phyloP scores from a whole-genome alignment of 2,888 invertebrate genomes.

The Formica aserva region DNA sequence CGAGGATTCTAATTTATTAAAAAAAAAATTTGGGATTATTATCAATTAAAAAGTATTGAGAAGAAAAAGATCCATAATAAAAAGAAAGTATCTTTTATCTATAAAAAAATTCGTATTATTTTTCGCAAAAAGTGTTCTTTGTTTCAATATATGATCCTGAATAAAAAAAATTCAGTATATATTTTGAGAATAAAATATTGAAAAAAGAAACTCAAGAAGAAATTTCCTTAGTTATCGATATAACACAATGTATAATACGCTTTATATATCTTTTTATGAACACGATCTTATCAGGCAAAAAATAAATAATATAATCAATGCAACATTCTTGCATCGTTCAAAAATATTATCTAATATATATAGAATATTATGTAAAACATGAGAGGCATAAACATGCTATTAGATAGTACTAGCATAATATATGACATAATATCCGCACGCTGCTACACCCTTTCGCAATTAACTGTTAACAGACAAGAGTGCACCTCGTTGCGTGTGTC shows the following conservation, averaged over 20 bases:
- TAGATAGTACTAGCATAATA: not conserved
- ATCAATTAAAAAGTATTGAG: not conserved
- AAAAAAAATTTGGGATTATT: not conserved
- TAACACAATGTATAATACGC: not conserved
- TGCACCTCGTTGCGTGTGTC: conserved; percentile 25
- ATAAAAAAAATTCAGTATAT: not conserved
- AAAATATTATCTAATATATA: not conserved
- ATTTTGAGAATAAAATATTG: not conserved
- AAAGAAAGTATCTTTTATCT: not conserved
- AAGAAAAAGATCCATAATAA: not conserved
- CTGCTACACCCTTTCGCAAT: not conserved
- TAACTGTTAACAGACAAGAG: conserved; percentile 12
- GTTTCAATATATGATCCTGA: not conserved
- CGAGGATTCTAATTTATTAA: not conserved
- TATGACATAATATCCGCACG: conserved; percentile 17
- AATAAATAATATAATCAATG: not conserved
- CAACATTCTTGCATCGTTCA: not conserved
- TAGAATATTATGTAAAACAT: not conserved
- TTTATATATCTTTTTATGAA: not conserved
- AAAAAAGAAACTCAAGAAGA: not conserved
- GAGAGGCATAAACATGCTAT: not conserved
- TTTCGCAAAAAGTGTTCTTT: not conserved
- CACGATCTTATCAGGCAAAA: not conserved
- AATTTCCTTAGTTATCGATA: not conserved
- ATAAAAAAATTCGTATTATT: conserved; percentile 4